Evolutionary conservation across 2,888 invertebrate genomes (phyloP), one percentile per base, ranked within the genome.

Genomic region (Cantharis nigra): DNA sequence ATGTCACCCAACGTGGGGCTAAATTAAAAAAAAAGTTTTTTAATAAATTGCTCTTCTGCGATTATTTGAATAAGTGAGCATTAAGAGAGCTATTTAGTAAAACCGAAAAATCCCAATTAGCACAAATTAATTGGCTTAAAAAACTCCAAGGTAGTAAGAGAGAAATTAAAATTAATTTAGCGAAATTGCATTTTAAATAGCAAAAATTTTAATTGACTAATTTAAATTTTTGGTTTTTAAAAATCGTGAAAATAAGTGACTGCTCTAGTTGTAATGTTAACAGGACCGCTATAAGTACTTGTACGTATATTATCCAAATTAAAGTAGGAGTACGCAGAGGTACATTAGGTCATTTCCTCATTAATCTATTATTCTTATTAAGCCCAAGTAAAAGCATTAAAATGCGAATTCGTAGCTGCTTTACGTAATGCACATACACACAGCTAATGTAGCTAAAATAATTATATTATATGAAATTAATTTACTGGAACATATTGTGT

Each of bases 321-420:
- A 67, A 67, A 67, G 65, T 67, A 67, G 65, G 65, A 67, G 65
- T 67, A 18, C 20, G 64, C n/a, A 64, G 18, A 20, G 65, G 65
- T 26, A 67, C 65, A 26, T 67, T 67, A 67, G 65, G 65, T 67
- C 65, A 67, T 67, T 67, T 67, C 65, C 65, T 67, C 65, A 67
- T 67, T 67, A 67, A 67, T 26, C 65, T 67, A 67, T 67, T 67
- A 67, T 67, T 67, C 65, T 67, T 67, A 67, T 67, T 67, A 67
- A 11, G n/a, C 65, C 20, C 20, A 67, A 67, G 18, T 67, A 67
- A 67, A 18, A n/a, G 65, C 65, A 26, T 49, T 49, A n/a, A 49
- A 49, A 49, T 49, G 49, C n/a, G 49, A 49, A 49, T 49, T 49
- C 49, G 49, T 49, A n/a, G 65, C 20, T 23, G 10, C 26, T 67